Evolutionary conservation across 2,888 invertebrate genomes (phyloP).

Genomic region (Euclidia mi): DNA sequence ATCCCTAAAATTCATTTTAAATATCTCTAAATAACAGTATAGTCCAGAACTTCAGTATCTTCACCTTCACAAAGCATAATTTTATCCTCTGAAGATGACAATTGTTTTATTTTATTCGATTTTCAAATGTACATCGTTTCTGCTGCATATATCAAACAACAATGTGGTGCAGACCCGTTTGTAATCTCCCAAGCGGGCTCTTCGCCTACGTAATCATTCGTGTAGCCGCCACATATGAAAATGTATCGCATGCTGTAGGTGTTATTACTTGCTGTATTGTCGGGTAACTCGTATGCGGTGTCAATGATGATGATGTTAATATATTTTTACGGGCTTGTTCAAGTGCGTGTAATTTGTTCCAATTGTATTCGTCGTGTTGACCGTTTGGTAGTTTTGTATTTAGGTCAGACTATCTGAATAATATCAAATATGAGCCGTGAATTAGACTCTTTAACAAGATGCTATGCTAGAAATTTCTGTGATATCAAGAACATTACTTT

Average conservation of each 20-base stretch:
- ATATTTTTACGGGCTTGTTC: constrained; percentile 10
- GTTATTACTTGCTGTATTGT: constrained; percentile 41
- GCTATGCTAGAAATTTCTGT: too few relatives aligned
- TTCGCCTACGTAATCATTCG: constrained; percentile 8
- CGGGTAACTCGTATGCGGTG: constrained; percentile 38
- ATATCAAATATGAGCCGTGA: too few relatives aligned
- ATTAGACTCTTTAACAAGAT: too few relatives aligned
- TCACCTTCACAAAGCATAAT: too few relatives aligned
- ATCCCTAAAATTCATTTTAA: too few relatives aligned
- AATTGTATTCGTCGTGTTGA: not conserved
- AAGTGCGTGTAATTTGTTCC: constrained; percentile 5
- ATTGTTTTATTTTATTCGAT: too few relatives aligned
- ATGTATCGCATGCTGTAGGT: constrained; percentile 25
- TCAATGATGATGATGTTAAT: constrained; percentile 39
- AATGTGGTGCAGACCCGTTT: constrained; percentile 4
- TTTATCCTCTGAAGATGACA: too few relatives aligned
- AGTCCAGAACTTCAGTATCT: too few relatives aligned
- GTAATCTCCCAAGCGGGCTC: constrained; percentile 4
- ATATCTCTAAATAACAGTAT: too few relatives aligned
- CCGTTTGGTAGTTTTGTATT: not conserved
- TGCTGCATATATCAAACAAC: not conserved
- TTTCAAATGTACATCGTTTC: too few relatives aligned
- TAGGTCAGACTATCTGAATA: not conserved
- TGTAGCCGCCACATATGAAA: constrained; percentile 35
- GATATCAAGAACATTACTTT: too few relatives aligned